These are phyloP conservation scores for Hyles lineata DNA, from an alignment of 2,888 invertebrate species.

Conservation along the genomic window DNA sequence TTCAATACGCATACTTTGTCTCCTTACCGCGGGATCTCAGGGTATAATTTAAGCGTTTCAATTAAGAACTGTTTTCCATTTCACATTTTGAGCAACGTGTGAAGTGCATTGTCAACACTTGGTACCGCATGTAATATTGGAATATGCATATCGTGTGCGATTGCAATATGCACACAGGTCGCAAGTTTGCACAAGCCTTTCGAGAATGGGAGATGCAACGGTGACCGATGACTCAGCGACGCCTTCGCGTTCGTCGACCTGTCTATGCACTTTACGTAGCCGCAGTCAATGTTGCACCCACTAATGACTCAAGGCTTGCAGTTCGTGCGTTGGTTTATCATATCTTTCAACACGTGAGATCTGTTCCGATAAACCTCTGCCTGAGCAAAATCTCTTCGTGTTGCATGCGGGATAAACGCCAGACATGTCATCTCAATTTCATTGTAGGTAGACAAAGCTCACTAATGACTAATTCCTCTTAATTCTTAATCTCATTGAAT, in stretches of 20 bases:
- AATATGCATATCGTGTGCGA: neutral
- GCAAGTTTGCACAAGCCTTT: slow-evolving; percentile 33
- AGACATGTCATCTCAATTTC: neutral
- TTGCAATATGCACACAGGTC: neutral
- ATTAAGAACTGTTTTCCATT: neutral
- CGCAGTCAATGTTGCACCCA: slow-evolving; percentile 61
- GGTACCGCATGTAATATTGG: neutral
- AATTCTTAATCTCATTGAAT: slow-evolving; percentile 47
- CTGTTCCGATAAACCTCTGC: neutral
- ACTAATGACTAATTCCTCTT: slow-evolving; percentile 16
- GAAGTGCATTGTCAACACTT: slow-evolving; percentile 6
- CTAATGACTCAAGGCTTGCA: slow-evolving; percentile 19
- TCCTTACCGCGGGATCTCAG: slow-evolving; percentile 35
- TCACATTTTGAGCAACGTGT: neutral
- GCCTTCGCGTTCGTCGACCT: slow-evolving; percentile 72
- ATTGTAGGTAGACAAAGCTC: neutral
- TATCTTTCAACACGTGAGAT: neutral
- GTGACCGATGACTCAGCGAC: slow-evolving; percentile 69
- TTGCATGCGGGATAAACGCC: neutral
- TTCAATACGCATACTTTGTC: slow-evolving; percentile 58
- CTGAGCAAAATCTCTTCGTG: neutral
- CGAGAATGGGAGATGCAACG: slow-evolving; percentile 55
- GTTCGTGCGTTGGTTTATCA: slow-evolving; percentile 16
- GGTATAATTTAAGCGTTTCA: slow-evolving; percentile 15
- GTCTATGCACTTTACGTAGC: slow-evolving; percentile 62